Evolutionary conservation across 2,113 vertebrate species (phyloP).

Genomic region (Menidia beryllina): DNA sequence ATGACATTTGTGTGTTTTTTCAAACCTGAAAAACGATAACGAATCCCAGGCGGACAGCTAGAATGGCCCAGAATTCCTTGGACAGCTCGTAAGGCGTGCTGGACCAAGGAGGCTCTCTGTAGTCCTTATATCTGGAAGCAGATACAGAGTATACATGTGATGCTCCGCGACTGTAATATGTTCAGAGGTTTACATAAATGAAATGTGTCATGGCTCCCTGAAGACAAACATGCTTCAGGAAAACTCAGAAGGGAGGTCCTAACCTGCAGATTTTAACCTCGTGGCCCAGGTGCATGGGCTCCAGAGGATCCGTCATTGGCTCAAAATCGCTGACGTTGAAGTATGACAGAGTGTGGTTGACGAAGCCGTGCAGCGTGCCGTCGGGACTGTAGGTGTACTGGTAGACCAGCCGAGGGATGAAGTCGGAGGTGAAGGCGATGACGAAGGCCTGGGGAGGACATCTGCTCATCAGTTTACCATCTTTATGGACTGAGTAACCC

Average conservation of each 20-base stretch:
- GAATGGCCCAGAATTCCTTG: constrained; percentile 96
- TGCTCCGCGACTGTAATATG: background rate
- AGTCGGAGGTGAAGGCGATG: constrained; percentile 98
- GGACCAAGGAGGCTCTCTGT: constrained; percentile 93
- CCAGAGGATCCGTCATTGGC: constrained; percentile 84
- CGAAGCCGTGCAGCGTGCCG: constrained; percentile 94
- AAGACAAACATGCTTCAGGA: background rate
- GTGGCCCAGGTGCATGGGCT: constrained; percentile 87
- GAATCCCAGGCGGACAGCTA: constrained; percentile 92
- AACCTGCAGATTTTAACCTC: constrained; percentile 93
- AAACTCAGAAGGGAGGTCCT: constrained; percentile 19
- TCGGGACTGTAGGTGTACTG: constrained; percentile 94
- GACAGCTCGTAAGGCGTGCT: constrained; percentile 90
- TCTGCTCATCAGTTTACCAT: background rate
- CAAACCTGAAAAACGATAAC: constrained; percentile 96
- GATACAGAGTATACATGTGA: background rate
- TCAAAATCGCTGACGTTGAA: constrained; percentile 97
- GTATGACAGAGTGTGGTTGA: constrained; percentile 93
- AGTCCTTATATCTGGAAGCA: constrained; percentile 92
- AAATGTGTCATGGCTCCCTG: no score
- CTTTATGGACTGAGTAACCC: background rate
- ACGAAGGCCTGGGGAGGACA: constrained; percentile 90
- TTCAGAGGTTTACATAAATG: background rate
- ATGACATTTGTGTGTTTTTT: background rate
- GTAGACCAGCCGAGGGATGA: constrained; percentile 98